Percentiles rank a stretch among this genome's conserved stretches.
phyloP scores from a whole-genome alignment of 1,140 invertebrate genomes.

The Apis cerana region DNA sequence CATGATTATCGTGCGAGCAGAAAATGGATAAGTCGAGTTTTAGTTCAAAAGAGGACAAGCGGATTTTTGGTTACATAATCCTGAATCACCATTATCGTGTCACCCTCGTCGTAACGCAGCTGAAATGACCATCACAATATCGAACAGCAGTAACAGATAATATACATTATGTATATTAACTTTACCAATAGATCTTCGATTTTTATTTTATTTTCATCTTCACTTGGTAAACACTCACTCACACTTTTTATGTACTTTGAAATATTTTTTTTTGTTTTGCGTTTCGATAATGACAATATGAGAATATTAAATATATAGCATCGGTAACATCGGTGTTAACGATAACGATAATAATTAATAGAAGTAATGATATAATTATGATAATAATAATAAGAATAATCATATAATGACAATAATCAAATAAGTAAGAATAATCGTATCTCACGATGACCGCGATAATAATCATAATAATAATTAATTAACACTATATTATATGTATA shows the following conservation, averaged over 20 bases:
- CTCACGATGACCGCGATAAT: conserved; percentile 29
- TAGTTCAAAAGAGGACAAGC: conserved; percentile 9
- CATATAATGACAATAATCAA: conserved; percentile 30
- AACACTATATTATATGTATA: conserved; percentile 40
- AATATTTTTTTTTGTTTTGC: neutral
- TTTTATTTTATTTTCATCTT: neutral
- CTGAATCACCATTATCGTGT: conserved; percentile 38
- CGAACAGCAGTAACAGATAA: conserved; percentile 24
- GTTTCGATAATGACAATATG: conserved; percentile 36
- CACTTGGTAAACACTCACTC: conserved; percentile 26
- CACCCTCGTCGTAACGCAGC: conserved; percentile 36
- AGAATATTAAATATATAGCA: conserved; percentile 35
- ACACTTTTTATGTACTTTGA: conserved; percentile 15
- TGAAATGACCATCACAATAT: conserved; percentile 39
- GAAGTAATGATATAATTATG: conserved; percentile 31
- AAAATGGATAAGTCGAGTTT: neutral
- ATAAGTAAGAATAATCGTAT: conserved; percentile 44
- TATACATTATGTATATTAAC: conserved; percentile 27
- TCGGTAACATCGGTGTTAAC: conserved; percentile 20
- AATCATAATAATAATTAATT: conserved; percentile 41
- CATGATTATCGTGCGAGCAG: neutral
- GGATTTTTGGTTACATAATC: conserved; percentile 12
- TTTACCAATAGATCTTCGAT: conserved; percentile 14
- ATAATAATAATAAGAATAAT: conserved; percentile 34
- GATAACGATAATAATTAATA: conserved; percentile 37